A percentile compares a stretch with the other conserved stretches of the same genome.
These are phyloP conservation scores for Nephrocerus scutellatus DNA, from an alignment of 2,888 invertebrate species.

Conservation along the genomic window DNA sequence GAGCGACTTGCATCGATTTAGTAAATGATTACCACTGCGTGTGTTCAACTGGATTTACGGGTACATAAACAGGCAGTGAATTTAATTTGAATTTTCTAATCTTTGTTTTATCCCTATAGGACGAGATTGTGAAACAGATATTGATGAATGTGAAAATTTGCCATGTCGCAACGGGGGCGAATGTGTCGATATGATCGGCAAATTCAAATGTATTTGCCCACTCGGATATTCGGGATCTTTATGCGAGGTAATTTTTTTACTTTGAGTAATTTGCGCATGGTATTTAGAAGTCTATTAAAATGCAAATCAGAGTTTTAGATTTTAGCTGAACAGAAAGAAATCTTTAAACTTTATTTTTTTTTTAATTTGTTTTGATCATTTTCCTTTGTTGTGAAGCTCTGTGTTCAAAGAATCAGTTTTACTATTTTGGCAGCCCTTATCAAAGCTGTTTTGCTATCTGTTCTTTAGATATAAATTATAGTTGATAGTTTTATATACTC, in stretches of 20 bases:
- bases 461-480: too few relatives aligned
- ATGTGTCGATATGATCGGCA: conserved; percentile 78
- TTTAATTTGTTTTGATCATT: conserved; percentile 6
- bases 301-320: too few relatives aligned
- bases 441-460: too few relatives aligned
- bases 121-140: conserved; percentile 75
- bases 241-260: conserved; percentile 64
- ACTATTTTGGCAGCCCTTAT: too few relatives aligned
- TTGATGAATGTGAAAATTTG: conserved; percentile 79
- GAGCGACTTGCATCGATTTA: conserved; percentile 86
- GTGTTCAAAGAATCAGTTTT: too few relatives aligned
- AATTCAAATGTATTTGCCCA: conserved; percentile 83
- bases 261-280: neutral
- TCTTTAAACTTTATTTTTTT: conserved; percentile 14
- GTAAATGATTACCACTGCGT: conserved; percentile 89
- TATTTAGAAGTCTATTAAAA: too few relatives aligned
- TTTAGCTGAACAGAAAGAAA: too few relatives aligned
- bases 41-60: conserved; percentile 77
- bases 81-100: conserved; percentile 20
- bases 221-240: conserved; percentile 79
- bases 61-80: conserved; percentile 38
- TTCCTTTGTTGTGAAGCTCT: conserved; percentile 8
- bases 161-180: conserved; percentile 88
- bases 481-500: too few relatives aligned
- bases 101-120: conserved; percentile 45